Percentiles rank a stretch among this genome's conserved stretches.
phyloP scores from a whole-genome alignment of 23 tunicate genomes.

The Diplosoma virens region DNA sequence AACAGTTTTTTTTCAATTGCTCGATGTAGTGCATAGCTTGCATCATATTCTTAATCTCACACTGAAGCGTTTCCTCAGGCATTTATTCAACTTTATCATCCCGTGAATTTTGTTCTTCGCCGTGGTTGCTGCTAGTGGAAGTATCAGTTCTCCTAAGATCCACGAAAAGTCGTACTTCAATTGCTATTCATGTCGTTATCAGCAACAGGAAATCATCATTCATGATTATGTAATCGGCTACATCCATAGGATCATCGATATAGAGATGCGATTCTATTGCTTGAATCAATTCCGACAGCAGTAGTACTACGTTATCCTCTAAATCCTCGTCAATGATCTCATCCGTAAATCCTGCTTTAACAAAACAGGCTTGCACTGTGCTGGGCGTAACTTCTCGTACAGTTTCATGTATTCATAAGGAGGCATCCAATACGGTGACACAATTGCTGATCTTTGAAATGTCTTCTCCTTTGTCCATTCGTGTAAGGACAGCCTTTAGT shows the following conservation, averaged over 20 bases:
- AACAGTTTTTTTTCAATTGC: too few relatives aligned
- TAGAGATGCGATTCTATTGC: slow-evolving; percentile 9
- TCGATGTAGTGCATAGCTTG: too few relatives aligned
- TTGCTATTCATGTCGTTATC: background rate
- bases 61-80: too few relatives aligned
- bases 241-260: background rate
- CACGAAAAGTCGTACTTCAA: slow-evolving; percentile 3
- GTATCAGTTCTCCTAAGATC: slow-evolving; percentile 1
- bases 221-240: background rate
- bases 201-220: background rate
- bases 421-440: slow-evolving; percentile 15
- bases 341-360: background rate
- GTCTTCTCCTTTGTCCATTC: background rate
- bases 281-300: slow-evolving; percentile 8
- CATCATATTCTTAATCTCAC: too few relatives aligned
- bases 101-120: background rate
- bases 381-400: slow-evolving; percentile 1
- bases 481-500: background rate
- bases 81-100: too few relatives aligned
- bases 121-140: background rate
- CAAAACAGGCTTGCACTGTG: slow-evolving; percentile 17
- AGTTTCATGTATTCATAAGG: background rate
- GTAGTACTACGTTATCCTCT: background rate
- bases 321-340: slow-evolving; percentile 12
- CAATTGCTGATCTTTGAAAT: slow-evolving; percentile 1